phyloP scores from a whole-genome alignment of 2,113 vertebrate species.

The Nipponia nippon region DNA sequence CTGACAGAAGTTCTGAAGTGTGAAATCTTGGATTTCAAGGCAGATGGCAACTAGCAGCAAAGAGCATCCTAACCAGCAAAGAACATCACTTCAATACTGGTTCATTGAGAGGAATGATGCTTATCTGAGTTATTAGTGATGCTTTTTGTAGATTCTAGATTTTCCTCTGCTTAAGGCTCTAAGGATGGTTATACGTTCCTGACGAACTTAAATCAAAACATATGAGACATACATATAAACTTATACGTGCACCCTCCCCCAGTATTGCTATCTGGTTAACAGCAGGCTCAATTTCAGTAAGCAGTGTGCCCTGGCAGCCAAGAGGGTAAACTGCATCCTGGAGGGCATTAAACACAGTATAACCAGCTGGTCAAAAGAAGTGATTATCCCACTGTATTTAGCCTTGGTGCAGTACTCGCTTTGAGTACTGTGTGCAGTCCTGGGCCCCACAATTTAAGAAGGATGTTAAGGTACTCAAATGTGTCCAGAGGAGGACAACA shows the following conservation, averaged over 20 bases:
- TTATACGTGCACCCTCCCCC: neutral
- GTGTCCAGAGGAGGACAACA: neutral
- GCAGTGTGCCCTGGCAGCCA: neutral
- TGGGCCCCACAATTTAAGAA: too few species aligned
- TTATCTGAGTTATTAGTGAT: neutral
- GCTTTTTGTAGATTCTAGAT: neutral
- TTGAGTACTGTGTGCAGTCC: neutral
- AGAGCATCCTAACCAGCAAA: neutral
- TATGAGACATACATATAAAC: neutral
- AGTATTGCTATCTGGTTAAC: neutral
- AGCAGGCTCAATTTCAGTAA: neutral
- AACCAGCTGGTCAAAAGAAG: neutral
- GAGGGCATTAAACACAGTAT: neutral
- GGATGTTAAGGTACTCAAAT: accelerated
- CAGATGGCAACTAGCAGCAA: neutral
- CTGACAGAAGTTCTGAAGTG: neutral
- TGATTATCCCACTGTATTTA: neutral
- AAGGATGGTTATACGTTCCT: neutral
- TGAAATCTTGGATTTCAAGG: neutral
- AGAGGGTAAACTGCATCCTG: neutral
- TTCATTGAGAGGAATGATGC: neutral
- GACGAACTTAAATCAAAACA: neutral
- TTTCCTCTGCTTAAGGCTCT: neutral
- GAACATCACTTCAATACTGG: neutral
- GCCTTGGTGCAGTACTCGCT: neutral